A percentile compares a stretch with the other conserved stretches of the same genome.
These are phyloP conservation scores for Cynopterus sphinx DNA, from an alignment of 2,797 vertebrate species.

Conservation along the genomic window DNA sequence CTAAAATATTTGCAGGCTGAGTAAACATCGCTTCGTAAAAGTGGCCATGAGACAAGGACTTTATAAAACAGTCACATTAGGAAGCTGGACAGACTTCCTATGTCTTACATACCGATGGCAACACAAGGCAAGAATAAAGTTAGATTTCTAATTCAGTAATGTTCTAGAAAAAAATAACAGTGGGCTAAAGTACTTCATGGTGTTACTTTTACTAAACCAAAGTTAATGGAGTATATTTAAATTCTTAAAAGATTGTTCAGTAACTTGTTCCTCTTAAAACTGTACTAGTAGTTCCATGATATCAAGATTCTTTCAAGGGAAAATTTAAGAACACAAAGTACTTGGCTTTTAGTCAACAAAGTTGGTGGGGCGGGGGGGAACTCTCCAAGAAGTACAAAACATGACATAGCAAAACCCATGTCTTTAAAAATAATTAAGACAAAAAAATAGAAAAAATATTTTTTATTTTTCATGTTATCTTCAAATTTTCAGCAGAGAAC, in stretches of 20 bases:
- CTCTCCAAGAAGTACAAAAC: neutral
- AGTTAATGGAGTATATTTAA: neutral
- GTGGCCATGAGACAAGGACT: neutral
- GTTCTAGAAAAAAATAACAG: neutral
- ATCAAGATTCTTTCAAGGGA: neutral
- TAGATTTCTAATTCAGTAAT: constrained; percentile 8
- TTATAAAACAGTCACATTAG: neutral
- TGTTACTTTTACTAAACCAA: neutral
- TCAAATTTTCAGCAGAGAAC: neutral
- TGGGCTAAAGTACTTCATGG: neutral
- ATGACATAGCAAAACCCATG: neutral
- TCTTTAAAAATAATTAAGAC: neutral
- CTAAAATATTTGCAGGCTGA: constrained; percentile 2
- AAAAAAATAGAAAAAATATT: neutral
- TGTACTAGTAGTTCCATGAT: neutral
- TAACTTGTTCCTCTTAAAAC: neutral
- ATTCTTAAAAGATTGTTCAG: neutral
- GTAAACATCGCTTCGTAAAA: neutral
- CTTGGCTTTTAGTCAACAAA: constrained; percentile 14
- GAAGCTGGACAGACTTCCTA: neutral
- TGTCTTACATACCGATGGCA: neutral
- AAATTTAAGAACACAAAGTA: constrained; percentile 10
- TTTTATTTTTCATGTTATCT: neutral
- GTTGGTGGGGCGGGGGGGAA: neutral
- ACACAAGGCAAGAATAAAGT: neutral